These are phyloP conservation scores for Drosophila murphyi DNA, from an alignment of 1,140 invertebrate genomes.

Conservation along the genomic window DNA sequence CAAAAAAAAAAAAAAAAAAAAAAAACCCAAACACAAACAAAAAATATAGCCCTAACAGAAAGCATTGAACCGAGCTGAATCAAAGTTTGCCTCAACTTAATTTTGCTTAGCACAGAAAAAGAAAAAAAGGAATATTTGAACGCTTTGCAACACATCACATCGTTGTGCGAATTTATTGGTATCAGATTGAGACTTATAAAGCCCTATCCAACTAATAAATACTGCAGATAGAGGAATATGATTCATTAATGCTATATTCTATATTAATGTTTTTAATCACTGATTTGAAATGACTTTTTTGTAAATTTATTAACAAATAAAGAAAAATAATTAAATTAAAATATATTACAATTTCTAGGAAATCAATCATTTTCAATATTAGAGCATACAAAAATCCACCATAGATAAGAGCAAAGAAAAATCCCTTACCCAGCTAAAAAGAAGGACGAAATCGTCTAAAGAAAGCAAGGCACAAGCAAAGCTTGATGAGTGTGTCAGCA, in stretches of 20 bases:
- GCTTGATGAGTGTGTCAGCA: conserved; percentile 47
- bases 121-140: not conserved
- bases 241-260: too few relatives aligned
- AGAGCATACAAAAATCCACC: conserved; percentile 28
- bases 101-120: conserved; percentile 14
- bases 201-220: too few relatives aligned
- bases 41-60: not conserved
- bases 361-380: conserved; percentile 10
- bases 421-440: conserved; percentile 28
- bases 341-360: not conserved
- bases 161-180: too few relatives aligned
- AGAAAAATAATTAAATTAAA: not conserved
- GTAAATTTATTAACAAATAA: too few relatives aligned
- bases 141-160: not conserved
- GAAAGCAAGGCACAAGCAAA: conserved; percentile 18
- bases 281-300: too few relatives aligned
- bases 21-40: too few relatives aligned
- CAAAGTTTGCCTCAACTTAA: not conserved
- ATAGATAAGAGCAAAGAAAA: conserved; percentile 2
- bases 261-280: too few relatives aligned
- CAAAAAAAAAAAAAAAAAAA: too few relatives aligned
- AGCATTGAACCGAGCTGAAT: conserved; percentile 5
- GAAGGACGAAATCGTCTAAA: conserved; percentile 1
- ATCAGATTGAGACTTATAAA: too few relatives aligned
- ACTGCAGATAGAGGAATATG: not conserved